A percentile compares a stretch with the other conserved stretches of the same genome.
These are phyloP conservation scores for Amazonetta brasiliensis DNA, from an alignment of 2,797 vertebrate species.

Conservation along the genomic window DNA sequence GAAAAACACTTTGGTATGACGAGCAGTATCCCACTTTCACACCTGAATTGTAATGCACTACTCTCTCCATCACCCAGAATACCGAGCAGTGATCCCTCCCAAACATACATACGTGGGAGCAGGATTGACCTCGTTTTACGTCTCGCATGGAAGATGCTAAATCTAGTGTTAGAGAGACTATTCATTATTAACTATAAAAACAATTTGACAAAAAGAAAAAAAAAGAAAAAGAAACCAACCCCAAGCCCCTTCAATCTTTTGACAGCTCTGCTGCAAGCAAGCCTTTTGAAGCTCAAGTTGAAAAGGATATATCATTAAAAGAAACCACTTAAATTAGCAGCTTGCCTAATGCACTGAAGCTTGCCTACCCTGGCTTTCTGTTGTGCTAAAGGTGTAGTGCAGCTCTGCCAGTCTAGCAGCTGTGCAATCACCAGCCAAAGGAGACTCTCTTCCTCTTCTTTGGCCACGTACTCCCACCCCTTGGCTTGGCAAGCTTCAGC, in stretches of 20 bases:
- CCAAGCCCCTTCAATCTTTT: background rate
- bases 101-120: background rate
- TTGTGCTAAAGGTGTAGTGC: background rate
- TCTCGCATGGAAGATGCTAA: background rate
- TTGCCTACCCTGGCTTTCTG: background rate
- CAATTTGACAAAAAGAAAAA: background rate
- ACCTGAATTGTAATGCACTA: background rate
- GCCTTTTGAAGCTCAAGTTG: background rate
- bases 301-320: background rate
- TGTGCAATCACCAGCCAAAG: background rate
- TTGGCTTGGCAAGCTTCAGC: background rate
- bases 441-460: background rate
- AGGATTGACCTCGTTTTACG: background rate
- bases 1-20: slow-evolving; percentile 7
- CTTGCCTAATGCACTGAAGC: background rate
- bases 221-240: background rate
- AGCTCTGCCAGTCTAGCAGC: background rate
- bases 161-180: slow-evolving; percentile 11
- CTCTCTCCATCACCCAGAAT: slow-evolving; percentile 9
- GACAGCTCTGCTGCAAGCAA: background rate
- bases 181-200: slow-evolving; percentile 44
- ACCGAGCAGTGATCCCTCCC: background rate
- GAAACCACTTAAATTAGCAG: slow-evolving; percentile 25
- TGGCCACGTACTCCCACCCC: background rate
- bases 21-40: background rate